Conservation (phyloP, 2,888 invertebrate genomes). For the Atethmia centrago region DNA sequence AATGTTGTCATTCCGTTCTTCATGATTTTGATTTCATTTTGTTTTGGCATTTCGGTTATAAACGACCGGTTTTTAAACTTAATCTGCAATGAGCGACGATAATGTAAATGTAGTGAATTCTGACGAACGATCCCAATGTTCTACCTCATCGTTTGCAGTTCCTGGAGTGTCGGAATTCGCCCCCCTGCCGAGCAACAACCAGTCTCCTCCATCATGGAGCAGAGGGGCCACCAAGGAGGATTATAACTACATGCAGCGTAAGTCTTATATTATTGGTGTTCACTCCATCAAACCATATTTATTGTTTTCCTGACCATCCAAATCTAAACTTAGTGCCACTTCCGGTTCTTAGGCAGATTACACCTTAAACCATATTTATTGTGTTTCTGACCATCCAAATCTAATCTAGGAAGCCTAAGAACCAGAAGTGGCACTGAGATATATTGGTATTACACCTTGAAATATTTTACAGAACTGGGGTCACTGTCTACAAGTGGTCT, state of each 20-base stretch:
- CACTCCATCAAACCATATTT: neutral
- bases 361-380: too few species aligned
- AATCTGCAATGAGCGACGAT: slow-evolving; percentile 80
- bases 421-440: too few species aligned
- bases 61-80: slow-evolving; percentile 83
- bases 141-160: slow-evolving; percentile 91
- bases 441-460: too few species aligned
- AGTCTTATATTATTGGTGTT: slow-evolving; percentile 79
- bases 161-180: slow-evolving; percentile 97
- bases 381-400: neutral
- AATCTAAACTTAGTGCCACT: too few species aligned
- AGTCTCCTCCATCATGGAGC: slow-evolving; percentile 92
- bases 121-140: slow-evolving; percentile 78
- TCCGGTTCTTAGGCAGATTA: too few species aligned
- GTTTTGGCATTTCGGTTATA: slow-evolving; percentile 81
- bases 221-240: slow-evolving; percentile 93
- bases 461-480: slow-evolving; percentile 91
- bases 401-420: too few species aligned
- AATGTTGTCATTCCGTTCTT: slow-evolving; percentile 84
- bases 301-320: neutral
- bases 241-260: slow-evolving; percentile 94
- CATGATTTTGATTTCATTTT: slow-evolving; percentile 68
- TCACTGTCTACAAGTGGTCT: slow-evolving; percentile 95
- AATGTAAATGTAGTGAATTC: slow-evolving; percentile 73
- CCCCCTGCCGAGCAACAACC: slow-evolving; percentile 90